Evolutionary conservation across 2,888 invertebrate species (phyloP), one percentile per base, ranked within the genome.

Genomic region (Sinhomidia bicolor): DNA sequence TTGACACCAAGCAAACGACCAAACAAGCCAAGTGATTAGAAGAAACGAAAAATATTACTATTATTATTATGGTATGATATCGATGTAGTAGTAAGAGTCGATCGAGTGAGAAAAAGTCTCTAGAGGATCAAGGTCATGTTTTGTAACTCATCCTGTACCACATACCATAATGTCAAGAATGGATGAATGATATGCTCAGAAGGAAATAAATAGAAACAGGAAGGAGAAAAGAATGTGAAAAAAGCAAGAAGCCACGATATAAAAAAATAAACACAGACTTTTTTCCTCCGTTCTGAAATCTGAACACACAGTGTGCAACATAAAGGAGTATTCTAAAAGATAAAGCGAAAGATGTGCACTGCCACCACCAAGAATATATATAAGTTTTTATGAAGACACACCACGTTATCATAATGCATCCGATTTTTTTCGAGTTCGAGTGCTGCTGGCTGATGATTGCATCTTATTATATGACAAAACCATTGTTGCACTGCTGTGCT

Each of bases 91-190:
- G 57, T 23, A 26, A 29, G 29, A 23, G 74, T 76, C 3, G 51
- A 51, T 51, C n/a, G 4, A 51, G 51, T n/a, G 41, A 20, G 44
- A n/a, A n/a, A n/a, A n/a, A 14, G 51, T 82, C 82, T 71, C 82
- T 68, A 14, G 65, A 82, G 82, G 51, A 82, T 82, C 82, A 82
- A 82, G 82, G 82, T 82, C 82, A 68, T 51, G 74, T 47, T 74
- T 65, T 32, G 32, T 17, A 65, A 65, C 44, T 41, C 44, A 17
- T 65, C 4, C 36, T 36, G 4, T 36, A 7, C 17, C 44, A 41
- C 36, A 68, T 41, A 71, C 4, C 71, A 44, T 32, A 26, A 65
- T 71, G 71, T 44, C 71, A 71, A 71, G 23, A 17, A 68, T 41
- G 20, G 20, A 71, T 44, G 71, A 44, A 41, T 71, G 71, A 41